These are phyloP conservation scores for Caenorhabditis sp. DNA, from an alignment of 2,888 invertebrate genomes.

Conservation along the genomic window DNA sequence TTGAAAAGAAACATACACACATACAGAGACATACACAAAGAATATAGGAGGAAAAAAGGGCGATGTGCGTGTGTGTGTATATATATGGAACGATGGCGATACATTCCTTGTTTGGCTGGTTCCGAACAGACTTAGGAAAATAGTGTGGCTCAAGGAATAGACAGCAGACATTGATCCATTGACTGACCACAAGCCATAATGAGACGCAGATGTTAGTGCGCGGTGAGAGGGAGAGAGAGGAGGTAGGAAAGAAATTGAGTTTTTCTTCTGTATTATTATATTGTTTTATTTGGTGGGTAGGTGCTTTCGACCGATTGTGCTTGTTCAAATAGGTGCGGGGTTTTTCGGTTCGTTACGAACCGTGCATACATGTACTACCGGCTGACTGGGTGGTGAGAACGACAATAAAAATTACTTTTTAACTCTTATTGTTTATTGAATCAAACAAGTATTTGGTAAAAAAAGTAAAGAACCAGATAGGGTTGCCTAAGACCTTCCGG, in stretches of 20 bases:
- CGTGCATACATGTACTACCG: too few relatives aligned
- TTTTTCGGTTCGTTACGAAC: not conserved
- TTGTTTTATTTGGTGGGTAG: constrained; percentile 7
- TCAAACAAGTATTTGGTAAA: too few relatives aligned
- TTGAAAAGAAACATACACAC: not conserved
- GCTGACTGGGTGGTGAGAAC: too few relatives aligned
- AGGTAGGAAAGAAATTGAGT: constrained; percentile 4
- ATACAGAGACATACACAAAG: not conserved
- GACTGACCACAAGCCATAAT: constrained; percentile 31
- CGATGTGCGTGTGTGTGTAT: not conserved
- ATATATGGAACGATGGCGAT: not conserved
- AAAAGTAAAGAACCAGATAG: too few relatives aligned
- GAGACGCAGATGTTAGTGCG: constrained; percentile 36
- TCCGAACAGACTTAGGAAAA: not conserved
- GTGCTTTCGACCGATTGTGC: constrained; percentile 23
- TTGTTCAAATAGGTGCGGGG: constrained; percentile 48
- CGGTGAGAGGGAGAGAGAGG: constrained; percentile 16
- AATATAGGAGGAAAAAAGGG: not conserved
- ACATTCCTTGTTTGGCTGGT: constrained; percentile 1
- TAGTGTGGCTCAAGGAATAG: constrained; percentile 3
- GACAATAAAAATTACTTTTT: too few relatives aligned
- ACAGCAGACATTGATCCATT: constrained; percentile 17
- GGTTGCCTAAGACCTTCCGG: too few relatives aligned
- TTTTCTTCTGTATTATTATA: not conserved
- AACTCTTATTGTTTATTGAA: too few relatives aligned